These are phyloP conservation scores for Synanthedon formicaeformis DNA, from an alignment of 2,888 invertebrate species.

Conservation along the genomic window DNA sequence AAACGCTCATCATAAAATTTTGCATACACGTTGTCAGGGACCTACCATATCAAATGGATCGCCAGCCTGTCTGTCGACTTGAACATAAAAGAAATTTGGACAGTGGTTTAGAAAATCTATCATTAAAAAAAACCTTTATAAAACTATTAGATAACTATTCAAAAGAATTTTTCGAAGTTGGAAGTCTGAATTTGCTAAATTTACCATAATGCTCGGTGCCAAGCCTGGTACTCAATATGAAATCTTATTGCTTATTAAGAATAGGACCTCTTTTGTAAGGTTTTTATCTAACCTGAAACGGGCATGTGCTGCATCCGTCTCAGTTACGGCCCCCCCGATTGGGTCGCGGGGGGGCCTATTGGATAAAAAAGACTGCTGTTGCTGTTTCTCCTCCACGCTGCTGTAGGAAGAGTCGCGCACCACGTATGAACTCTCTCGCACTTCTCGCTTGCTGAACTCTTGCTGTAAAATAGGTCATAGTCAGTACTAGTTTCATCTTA, in stretches of 20 bases:
- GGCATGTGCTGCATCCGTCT: slow-evolving; percentile 69
- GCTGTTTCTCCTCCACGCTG: slow-evolving; percentile 55
- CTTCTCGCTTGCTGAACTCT: slow-evolving; percentile 51
- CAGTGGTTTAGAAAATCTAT: no score
- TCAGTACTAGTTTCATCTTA: background rate
- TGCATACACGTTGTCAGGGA: no score
- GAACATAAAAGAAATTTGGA: background rate
- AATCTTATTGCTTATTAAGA: no score
- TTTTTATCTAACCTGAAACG: slow-evolving; percentile 53
- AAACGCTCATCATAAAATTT: no score
- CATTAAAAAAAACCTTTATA: no score
- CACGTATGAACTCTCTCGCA: slow-evolving; percentile 59
- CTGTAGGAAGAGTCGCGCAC: slow-evolving; percentile 62
- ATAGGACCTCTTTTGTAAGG: no score
- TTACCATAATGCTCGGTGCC: no score
- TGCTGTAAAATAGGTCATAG: slow-evolving; percentile 25
- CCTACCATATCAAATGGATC: no score
- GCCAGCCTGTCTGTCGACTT: no score
- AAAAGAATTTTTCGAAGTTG: background rate
- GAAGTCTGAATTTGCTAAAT: no score
- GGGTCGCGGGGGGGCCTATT: slow-evolving; percentile 72
- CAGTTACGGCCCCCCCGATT: slow-evolving; percentile 66
- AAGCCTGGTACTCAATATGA: no score
- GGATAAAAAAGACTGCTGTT: slow-evolving; percentile 71
- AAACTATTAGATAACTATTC: background rate